Evolutionary conservation across 2,113 vertebrate species (phyloP).

Genomic region (Marmota flaviventris): DNA sequence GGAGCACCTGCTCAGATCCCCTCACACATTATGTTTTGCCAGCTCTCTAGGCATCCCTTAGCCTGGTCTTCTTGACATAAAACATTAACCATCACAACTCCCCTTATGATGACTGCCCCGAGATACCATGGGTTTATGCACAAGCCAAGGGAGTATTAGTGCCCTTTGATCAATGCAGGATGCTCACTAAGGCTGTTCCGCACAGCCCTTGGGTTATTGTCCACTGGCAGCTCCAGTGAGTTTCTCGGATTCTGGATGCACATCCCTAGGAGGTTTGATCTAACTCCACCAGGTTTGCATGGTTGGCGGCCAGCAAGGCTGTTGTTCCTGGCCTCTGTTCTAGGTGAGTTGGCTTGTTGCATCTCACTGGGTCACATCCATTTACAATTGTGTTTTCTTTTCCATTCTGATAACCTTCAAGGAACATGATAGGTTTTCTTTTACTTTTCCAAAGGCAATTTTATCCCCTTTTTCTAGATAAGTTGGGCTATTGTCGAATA

Average conservation of each 20-base stretch:
- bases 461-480: not conserved
- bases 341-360: not conserved
- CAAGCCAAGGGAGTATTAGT: not conserved
- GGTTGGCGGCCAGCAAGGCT: accelerated
- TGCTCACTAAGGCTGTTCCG: too few relatives aligned
- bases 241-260: not conserved
- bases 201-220: not conserved
- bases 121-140: not conserved
- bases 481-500: not conserved
- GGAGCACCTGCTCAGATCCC: not conserved
- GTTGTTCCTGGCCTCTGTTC: not conserved
- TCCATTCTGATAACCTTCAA: not conserved
- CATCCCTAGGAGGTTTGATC: not conserved
- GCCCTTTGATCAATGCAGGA: too few relatives aligned
- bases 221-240: not conserved
- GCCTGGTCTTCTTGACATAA: too few relatives aligned
- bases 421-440: not conserved
- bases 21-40: too few relatives aligned
- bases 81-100: not conserved
- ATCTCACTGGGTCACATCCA: too few relatives aligned
- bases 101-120: not conserved
- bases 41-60: not conserved
- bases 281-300: not conserved
- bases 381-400: not conserved
- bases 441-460: not conserved